These are phyloP conservation scores for Cyanoliseus patagonus DNA, from an alignment of 2,113 vertebrate species.

Conservation along the genomic window DNA sequence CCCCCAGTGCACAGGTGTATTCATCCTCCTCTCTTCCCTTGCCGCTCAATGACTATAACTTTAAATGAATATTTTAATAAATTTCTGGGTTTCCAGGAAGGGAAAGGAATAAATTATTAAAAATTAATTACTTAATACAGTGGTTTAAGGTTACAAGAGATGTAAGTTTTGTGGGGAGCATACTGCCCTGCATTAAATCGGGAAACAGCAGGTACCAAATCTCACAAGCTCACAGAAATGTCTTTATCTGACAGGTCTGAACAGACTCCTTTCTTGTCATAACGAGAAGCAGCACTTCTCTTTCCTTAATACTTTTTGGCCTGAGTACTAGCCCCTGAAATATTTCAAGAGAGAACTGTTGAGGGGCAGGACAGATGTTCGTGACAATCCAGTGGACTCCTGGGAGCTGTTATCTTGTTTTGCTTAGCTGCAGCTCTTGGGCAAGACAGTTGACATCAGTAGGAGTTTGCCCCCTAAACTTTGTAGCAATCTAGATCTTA, in stretches of 20 bases:
- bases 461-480: neutral
- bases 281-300: neutral
- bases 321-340: neutral
- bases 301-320: neutral
- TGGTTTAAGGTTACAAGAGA: neutral
- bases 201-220: neutral
- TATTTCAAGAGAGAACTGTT: neutral
- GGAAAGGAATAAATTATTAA: conserved; percentile 17
- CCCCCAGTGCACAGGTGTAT: neutral
- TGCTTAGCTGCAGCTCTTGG: neutral
- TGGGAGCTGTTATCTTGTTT: neutral
- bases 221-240: neutral
- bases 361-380: neutral
- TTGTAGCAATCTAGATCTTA: neutral
- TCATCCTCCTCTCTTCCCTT: neutral
- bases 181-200: neutral
- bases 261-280: neutral
- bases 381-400: neutral
- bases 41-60: neutral
- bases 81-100: conserved; percentile 8
- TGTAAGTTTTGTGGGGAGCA: neutral
- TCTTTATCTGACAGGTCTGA: neutral
- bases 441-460: neutral
- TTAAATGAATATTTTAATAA: conserved; percentile 6
- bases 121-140: neutral